These are phyloP conservation scores for Syngnathus typhle DNA, from an alignment of 2,113 vertebrate genomes.

Conservation along the genomic window DNA sequence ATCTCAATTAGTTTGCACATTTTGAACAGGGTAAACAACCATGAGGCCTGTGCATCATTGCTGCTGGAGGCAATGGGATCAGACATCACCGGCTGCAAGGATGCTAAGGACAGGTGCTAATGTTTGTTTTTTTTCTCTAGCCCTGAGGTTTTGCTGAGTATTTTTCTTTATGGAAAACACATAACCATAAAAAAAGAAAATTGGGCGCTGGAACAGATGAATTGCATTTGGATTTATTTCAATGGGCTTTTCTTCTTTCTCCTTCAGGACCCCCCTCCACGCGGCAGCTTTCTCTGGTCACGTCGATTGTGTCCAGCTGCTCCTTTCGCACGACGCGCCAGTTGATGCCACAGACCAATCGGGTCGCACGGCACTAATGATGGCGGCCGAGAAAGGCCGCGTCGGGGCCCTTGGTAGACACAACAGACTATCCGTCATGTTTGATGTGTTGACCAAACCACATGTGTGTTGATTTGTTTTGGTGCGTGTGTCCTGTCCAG, in stretches of 20 bases:
- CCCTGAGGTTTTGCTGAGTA: no score
- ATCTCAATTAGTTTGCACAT: background rate
- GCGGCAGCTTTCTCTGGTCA: conserved; percentile 87
- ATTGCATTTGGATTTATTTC: background rate
- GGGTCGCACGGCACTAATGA: conserved; percentile 83
- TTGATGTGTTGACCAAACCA: background rate
- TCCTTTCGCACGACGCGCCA: conserved; percentile 80
- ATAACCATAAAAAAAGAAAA: no score
- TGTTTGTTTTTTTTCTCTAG: background rate
- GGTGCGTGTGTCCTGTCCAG: conserved; percentile 55
- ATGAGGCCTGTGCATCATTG: conserved; percentile 86
- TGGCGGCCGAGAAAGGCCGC: conserved; percentile 81
- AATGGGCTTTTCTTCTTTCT: background rate
- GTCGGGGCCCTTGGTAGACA: conserved; percentile 75
- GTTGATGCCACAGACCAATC: conserved; percentile 76
- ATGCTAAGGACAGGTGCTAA: conserved; percentile 81
- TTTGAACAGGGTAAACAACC: conserved; percentile 80
- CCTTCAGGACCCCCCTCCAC: conserved; percentile 83
- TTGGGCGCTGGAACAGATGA: background rate
- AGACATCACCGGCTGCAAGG: conserved; percentile 82
- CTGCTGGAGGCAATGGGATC: conserved; percentile 87
- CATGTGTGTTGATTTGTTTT: background rate
- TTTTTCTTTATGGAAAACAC: no score
- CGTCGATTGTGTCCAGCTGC: conserved; percentile 85
- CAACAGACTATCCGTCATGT: background rate